phyloP scores from a whole-genome alignment of 2,113 vertebrate species.

The Cebidichthys violaceus region DNA sequence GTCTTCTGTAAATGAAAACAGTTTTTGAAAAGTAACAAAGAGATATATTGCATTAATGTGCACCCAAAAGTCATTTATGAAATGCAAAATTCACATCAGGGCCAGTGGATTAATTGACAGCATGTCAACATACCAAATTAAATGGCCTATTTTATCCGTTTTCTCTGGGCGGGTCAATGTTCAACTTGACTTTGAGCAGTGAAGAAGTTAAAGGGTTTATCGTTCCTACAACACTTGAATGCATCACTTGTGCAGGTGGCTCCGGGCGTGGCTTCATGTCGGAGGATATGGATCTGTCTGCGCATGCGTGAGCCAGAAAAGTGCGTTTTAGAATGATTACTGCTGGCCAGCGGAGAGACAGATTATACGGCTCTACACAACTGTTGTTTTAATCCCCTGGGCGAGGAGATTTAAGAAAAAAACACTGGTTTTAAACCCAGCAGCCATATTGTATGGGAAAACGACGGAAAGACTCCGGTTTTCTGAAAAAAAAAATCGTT shows the following conservation, averaged over 20 bases:
- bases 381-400: constrained; percentile 85
- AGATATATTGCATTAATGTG: not conserved
- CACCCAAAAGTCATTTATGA: not conserved
- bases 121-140: not conserved
- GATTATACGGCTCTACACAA: constrained; percentile 82
- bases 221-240: constrained; percentile 61
- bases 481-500: constrained; percentile 53
- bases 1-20: not conserved
- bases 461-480: constrained; percentile 57
- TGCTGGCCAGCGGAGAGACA: constrained; percentile 68
- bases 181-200: not conserved
- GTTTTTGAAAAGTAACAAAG: not conserved
- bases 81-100: not conserved
- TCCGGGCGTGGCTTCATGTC: constrained; percentile 75
- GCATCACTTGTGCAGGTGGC: constrained; percentile 71
- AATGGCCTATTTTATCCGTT: not conserved
- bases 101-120: not conserved
- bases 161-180: not conserved
- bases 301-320: constrained; percentile 79
- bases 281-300: not conserved
- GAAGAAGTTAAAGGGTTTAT: too few relatives aligned
- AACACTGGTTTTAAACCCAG: constrained; percentile 76
- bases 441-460: constrained; percentile 86
- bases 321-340: constrained; percentile 82
- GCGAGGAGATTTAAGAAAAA: constrained; percentile 82